Evolutionary conservation across 2,797 vertebrate genomes (phyloP).

Genomic region (Botia kubotai): DNA sequence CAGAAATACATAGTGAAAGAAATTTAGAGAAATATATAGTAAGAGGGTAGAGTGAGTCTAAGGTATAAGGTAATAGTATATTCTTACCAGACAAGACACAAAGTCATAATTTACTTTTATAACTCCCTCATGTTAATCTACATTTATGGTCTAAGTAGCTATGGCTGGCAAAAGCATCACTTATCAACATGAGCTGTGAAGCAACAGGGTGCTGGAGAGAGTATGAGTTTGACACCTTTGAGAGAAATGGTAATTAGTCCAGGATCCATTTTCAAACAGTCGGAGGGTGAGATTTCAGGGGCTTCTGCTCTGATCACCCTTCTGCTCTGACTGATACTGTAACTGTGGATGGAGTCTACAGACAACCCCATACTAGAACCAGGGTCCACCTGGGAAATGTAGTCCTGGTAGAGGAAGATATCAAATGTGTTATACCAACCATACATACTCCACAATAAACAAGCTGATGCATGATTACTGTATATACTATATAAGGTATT

Average conservation of each 20-base stretch:
- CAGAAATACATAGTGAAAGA: no score
- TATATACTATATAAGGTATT: neutral
- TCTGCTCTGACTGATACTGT: conserved; percentile 85
- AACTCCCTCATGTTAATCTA: no score
- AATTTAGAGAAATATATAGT: no score
- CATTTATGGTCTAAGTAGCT: no score
- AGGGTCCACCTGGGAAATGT: conserved; percentile 91
- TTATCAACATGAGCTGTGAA: no score
- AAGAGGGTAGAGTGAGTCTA: no score
- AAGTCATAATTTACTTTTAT: no score
- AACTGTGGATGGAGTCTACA: conserved; percentile 87
- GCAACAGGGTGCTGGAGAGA: no score
- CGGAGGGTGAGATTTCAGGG: conserved; percentile 81
- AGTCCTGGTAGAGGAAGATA: conserved; percentile 79
- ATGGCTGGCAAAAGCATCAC: no score
- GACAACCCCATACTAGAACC: conserved; percentile 89
- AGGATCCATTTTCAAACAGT: conserved; percentile 78
- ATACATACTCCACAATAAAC: neutral
- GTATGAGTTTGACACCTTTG: conserved; percentile 80
- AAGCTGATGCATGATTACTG: neutral
- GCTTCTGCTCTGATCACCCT: conserved; percentile 83
- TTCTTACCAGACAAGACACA: no score
- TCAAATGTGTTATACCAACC: neutral
- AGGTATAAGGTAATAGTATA: no score
- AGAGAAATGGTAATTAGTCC: conserved; percentile 80